Evolutionary conservation across 2,113 vertebrate species (phyloP), one percentile per base, ranked within the genome.

Genomic region (Rhizomys pruinosus): DNA sequence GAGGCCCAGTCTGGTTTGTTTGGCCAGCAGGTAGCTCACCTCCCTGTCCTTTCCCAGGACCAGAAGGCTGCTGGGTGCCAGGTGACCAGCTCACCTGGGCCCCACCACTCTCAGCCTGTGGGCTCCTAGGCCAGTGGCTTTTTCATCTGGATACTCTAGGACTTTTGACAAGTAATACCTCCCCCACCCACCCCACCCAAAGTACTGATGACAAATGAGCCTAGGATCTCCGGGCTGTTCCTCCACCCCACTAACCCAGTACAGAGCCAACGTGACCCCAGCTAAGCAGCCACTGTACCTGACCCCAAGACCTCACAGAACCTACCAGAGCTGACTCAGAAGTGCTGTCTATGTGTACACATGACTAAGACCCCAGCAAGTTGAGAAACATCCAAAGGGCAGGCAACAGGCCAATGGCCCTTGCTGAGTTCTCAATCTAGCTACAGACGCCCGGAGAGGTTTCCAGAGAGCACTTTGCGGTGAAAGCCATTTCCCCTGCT

Each of bases 261-360:
- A 0, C 22, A 52, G 42, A 44, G 37, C 55, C 11, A 7, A 42
- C n/a, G 59, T 22, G 68, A 66, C n/a, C 47, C 81, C 63, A n/a
- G 0, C 63, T 25, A 76, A 23, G 69, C 2, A 25, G 59, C 78
- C 89, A 29, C 64, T 55, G 13, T 20, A 19, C 22, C 72, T 34
- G 23, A 69, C 80, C 72, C 47, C 61, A 27, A 13, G 34, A 27
- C 39, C 66, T 52, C 77, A 3, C 10, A 0, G 44, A 39, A 5
- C 47, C 52, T 32, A 34, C 72, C 69, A 37, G 37, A 55, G 68
- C 34, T 2, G 39, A 22, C 8, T 44, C 27, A 2, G 4, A 16
- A 1, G 47, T 1, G 4, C 3, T 2, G 22, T 7, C 44, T 3
- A 2, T 22, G 5, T 77, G 22, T 52, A 34, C 22, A 2, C 29